Conservation (phyloP, 2,797 vertebrate species). For the Corythornis leucogaster region DNA sequence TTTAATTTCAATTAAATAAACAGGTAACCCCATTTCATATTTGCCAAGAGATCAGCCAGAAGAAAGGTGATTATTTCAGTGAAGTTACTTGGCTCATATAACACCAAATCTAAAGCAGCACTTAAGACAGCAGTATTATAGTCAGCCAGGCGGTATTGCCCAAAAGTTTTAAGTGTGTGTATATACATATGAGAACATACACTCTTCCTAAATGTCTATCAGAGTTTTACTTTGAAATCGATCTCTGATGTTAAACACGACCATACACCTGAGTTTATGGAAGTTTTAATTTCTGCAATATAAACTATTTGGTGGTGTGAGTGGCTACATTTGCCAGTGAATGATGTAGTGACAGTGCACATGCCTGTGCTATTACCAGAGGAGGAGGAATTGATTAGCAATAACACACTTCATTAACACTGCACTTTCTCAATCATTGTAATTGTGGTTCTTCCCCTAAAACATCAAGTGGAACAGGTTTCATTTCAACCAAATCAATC, state of each 20-base stretch:
- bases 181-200: fast-evolving
- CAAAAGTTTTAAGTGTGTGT: not conserved
- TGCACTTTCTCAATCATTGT: constrained; percentile 78
- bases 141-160: not conserved
- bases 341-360: not conserved
- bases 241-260: not conserved
- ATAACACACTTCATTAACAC: constrained; percentile 76
- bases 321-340: not conserved
- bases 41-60: not conserved
- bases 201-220: not conserved
- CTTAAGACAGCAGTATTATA: not conserved
- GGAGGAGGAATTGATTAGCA: constrained; percentile 74
- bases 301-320: not conserved
- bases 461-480: constrained; percentile 61
- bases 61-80: not conserved
- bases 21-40: not conserved
- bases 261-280: not conserved
- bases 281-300: not conserved
- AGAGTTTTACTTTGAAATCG: not conserved
- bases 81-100: not conserved
- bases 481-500: constrained; percentile 72
- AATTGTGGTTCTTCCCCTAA: constrained; percentile 73
- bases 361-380: not conserved
- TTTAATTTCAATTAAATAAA: not conserved
- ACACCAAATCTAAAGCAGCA: not conserved